phyloP scores from a whole-genome alignment of 2,797 vertebrate species.

The Poliocrania exsul region DNA sequence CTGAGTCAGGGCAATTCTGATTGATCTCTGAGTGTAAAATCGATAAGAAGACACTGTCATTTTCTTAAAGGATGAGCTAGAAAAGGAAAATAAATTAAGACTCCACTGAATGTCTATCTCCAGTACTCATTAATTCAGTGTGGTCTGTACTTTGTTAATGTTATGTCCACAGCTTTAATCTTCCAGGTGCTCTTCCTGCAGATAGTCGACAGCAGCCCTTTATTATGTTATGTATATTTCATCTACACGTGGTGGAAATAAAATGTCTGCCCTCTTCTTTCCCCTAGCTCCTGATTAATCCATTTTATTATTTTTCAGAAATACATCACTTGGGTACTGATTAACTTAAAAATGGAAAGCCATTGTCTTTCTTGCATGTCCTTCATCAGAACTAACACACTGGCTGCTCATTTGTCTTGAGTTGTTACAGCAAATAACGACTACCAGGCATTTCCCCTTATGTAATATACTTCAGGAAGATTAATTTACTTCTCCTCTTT shows the following conservation, averaged over 20 bases:
- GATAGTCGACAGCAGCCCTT: slow-evolving; percentile 80
- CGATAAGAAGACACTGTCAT: slow-evolving; percentile 99
- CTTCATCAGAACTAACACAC: slow-evolving; percentile 86
- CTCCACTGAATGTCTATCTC: slow-evolving; percentile 90
- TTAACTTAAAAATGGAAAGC: slow-evolving; percentile 93
- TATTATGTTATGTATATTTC: slow-evolving; percentile 90
- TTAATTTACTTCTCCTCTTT: slow-evolving; percentile 83
- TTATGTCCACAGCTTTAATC: slow-evolving; percentile 89
- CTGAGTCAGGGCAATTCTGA: slow-evolving; percentile 97
- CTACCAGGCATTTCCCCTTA: slow-evolving; percentile 82
- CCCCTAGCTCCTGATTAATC: slow-evolving; percentile 88
- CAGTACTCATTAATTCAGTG: slow-evolving; percentile 90
- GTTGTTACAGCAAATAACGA: slow-evolving; percentile 90
- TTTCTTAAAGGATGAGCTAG: slow-evolving; percentile 98
- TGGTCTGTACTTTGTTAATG: slow-evolving; percentile 90
- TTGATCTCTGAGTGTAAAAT: slow-evolving; percentile 99
- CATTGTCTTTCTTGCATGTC: slow-evolving; percentile 86
- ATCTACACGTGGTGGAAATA: slow-evolving; percentile 79
- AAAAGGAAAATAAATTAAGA: slow-evolving; percentile 98
- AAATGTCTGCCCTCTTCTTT: slow-evolving; percentile 80
- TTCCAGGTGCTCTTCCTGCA: slow-evolving; percentile 85
- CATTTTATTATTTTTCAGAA: slow-evolving; percentile 90
- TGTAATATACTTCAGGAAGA: slow-evolving; percentile 83
- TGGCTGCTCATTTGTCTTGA: slow-evolving; percentile 86
- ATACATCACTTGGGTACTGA: slow-evolving; percentile 87